A percentile compares a stretch with the other conserved stretches of the same genome.
Evolutionary conservation across 2,797 vertebrate genomes (phyloP).

Genomic region (Pseudocheirus occidentalis): DNA sequence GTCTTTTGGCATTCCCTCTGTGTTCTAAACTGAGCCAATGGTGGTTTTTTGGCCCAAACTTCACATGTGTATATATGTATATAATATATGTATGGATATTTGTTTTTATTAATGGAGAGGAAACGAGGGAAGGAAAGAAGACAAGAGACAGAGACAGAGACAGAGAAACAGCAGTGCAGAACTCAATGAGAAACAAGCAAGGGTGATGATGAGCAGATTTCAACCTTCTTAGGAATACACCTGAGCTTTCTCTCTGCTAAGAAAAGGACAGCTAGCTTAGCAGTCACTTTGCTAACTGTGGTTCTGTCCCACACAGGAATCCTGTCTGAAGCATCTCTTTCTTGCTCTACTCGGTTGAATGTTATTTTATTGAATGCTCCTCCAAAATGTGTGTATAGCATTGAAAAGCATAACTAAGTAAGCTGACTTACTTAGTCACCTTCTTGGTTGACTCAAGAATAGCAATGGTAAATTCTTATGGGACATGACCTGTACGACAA

Average conservation of each 20-base stretch:
- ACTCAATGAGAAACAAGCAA: not conserved
- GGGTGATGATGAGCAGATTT: not conserved
- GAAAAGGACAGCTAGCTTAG: not conserved
- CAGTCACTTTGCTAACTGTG: not conserved
- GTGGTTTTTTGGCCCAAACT: not conserved
- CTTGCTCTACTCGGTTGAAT: not conserved
- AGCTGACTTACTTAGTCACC: too few relatives aligned
- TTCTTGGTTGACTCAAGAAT: not conserved
- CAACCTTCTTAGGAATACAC: not conserved
- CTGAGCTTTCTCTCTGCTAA: not conserved
- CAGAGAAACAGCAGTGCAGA: not conserved
- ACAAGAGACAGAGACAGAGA: not conserved
- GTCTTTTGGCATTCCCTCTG: not conserved
- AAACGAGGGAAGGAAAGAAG: not conserved
- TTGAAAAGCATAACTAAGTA: not conserved
- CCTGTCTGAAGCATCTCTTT: rapidly evolving
- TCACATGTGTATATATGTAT: not conserved
- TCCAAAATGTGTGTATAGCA: not conserved
- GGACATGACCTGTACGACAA: rapidly evolving
- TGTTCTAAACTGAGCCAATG: not conserved
- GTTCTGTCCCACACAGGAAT: not conserved
- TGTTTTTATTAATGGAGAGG: not conserved
- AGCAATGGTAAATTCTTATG: rapidly evolving
- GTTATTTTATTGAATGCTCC: rapidly evolving
- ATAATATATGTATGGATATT: not conserved